Percentiles rank a stretch among this genome's conserved stretches.
phyloP scores from a whole-genome alignment of 2,113 vertebrate genomes.

The Cyprinodon variegatus region DNA sequence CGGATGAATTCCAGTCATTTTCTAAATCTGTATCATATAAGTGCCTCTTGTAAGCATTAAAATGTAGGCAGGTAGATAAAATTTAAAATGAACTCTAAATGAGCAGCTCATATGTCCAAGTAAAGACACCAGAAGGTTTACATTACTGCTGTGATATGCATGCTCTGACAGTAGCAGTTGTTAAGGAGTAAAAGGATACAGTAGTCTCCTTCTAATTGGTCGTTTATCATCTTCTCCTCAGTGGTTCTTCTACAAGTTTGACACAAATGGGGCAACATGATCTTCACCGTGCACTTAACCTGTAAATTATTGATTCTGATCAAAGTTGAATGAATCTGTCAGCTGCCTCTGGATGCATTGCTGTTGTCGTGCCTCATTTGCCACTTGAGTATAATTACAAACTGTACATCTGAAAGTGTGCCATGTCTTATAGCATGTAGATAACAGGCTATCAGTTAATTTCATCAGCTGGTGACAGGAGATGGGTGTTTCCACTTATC shows the following conservation, averaged over 20 bases:
- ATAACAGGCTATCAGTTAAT: conserved; percentile 34
- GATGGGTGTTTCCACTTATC: conserved; percentile 14
- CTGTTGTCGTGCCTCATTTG: conserved; percentile 63
- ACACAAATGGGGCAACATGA: conserved; percentile 86
- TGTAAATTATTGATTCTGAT: conserved; percentile 78
- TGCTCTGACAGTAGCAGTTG: conserved; percentile 54
- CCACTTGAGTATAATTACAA: conserved; percentile 53
- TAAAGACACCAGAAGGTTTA: conserved; percentile 41
- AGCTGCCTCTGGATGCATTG: conserved; percentile 74
- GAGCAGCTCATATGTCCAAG: conserved; percentile 45
- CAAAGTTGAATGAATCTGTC: conserved; percentile 79
- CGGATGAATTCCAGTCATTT: background rate
- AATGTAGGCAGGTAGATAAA: background rate
- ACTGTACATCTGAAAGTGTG: conserved; percentile 40
- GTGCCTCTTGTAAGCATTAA: background rate
- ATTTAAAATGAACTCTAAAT: conserved; percentile 1
- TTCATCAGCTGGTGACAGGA: conserved; percentile 30
- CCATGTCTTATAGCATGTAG: conserved; percentile 30
- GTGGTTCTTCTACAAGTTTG: conserved; percentile 87
- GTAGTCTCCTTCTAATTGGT: conserved; percentile 83
- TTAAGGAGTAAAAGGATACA: conserved; percentile 72
- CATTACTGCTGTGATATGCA: conserved; percentile 56
- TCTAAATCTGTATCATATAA: background rate
- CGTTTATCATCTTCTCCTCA: conserved; percentile 84
- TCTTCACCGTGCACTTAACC: conserved; percentile 84